phyloP scores from a whole-genome alignment of 1,140 invertebrate genomes.

The Zaprionus lachaisei region DNA sequence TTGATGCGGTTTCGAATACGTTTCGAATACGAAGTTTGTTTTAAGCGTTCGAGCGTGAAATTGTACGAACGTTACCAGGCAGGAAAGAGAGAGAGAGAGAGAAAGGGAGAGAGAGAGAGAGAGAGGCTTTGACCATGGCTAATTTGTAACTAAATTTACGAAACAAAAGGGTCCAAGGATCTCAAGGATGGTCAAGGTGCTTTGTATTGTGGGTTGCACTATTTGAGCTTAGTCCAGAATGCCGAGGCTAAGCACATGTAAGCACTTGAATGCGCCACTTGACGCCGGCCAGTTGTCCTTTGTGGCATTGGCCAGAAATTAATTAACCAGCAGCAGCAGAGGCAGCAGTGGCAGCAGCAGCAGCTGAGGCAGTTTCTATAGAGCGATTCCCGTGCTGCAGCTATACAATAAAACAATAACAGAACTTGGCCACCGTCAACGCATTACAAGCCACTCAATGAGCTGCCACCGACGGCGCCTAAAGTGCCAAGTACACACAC shows the following conservation, averaged over 20 bases:
- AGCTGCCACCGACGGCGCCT: slow-evolving; percentile 77
- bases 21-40: slow-evolving; percentile 34
- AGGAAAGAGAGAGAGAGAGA: neutral
- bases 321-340: slow-evolving; percentile 67
- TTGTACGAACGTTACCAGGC: slow-evolving; percentile 27
- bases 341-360: neutral
- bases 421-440: slow-evolving; percentile 57
- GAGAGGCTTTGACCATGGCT: slow-evolving; percentile 43
- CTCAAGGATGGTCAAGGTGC: neutral
- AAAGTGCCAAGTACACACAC: slow-evolving; percentile 72
- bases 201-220: neutral
- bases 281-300: slow-evolving; percentile 50
- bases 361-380: slow-evolving; percentile 31
- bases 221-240: slow-evolving; percentile 4
- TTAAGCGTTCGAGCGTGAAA: slow-evolving; percentile 48
- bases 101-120: neutral
- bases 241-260: slow-evolving; percentile 66
- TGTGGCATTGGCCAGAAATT: slow-evolving; percentile 77
- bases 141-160: slow-evolving; percentile 72
- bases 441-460: slow-evolving; percentile 81
- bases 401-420: slow-evolving; percentile 79
- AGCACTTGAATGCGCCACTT: slow-evolving; percentile 74
- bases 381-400: slow-evolving; percentile 24
- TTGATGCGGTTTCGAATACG: slow-evolving; percentile 8
- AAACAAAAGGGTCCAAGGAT: slow-evolving; percentile 58